Base-by-base conservation (phyloP, 2,888 invertebrate species). In the Aphidius colemani region DNA sequence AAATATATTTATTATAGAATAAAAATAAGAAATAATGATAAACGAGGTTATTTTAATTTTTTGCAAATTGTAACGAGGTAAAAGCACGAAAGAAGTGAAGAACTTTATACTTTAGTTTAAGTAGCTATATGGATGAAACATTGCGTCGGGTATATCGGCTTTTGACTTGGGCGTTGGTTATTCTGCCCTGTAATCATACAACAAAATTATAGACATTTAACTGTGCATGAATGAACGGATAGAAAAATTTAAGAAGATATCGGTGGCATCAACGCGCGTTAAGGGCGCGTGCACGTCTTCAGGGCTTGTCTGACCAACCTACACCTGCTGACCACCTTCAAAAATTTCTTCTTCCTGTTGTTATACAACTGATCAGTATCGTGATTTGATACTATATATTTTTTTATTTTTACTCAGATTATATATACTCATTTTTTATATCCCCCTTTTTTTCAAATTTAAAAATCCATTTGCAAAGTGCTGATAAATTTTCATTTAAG, bases 121-220 rank as follows among this genome's bases (percentile, higher is more conserved):
- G 53, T 60, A 44, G 55, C 59, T 65, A 58, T 65, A 58, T 58
- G 59, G 67, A 67, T 67, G 65, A 68, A 68, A 69, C 65, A 63
- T 62, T 61, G 48, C 49, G 30, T 30, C 30, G 30, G 30, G 63
- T 50, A 40, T 13, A 43, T 63, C 61, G 65, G 58, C 6, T 30
- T n/a, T 61, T 41, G 53, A 61, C 61, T 56, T 55, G 73, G 71
- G 74, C 74, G 72, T 75, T 76, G 72, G 73, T 73, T 72, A 77
- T 69, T 71, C 70, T 76, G 79, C 76, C 80, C 79, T 81, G 78
- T 82, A 82, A 82, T 82, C 81, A 78, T 74, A 70, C 59, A 70
- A 11, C 70, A 71, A 78, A 79, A 82, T 82, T 81, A 81, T 81
- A 80, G 81, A 75, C 78, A 81, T 81, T 81, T 80, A 78, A 75